These are phyloP conservation scores for Bombus turneri DNA, from an alignment of 1,140 invertebrate genomes.

Conservation along the genomic window DNA sequence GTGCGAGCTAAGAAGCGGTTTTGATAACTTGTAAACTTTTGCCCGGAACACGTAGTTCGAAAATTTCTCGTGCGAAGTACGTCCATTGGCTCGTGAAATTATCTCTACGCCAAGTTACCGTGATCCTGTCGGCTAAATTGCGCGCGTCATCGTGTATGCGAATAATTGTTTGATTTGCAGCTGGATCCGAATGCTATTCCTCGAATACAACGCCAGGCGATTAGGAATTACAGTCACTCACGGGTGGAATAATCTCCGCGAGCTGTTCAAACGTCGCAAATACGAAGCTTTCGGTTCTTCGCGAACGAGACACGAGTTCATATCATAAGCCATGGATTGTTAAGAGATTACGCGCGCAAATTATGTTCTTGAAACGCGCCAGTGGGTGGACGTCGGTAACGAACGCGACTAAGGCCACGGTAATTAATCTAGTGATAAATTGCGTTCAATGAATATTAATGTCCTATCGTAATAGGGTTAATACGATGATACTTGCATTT, in stretches of 20 bases:
- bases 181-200: slow-evolving; percentile 29
- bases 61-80: neutral
- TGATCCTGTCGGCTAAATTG: neutral
- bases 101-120: neutral
- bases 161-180: slow-evolving; percentile 55
- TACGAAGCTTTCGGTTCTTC: neutral
- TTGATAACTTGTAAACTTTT: slow-evolving; percentile 5
- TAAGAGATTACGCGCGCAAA: slow-evolving; percentile 49
- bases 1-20: neutral
- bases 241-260: slow-evolving; percentile 35
- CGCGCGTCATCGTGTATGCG: neutral
- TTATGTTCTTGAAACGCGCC: slow-evolving; percentile 47
- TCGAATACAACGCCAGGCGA: slow-evolving; percentile 5
- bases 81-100: neutral
- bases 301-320: too few species aligned
- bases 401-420: neutral
- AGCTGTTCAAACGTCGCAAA: neutral
- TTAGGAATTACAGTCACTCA: slow-evolving; percentile 44
- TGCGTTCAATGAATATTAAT: slow-evolving; percentile 42
- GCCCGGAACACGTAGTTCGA: neutral
- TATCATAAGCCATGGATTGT: slow-evolving; percentile 22
- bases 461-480: neutral
- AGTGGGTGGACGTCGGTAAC: slow-evolving; percentile 46
- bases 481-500: neutral
- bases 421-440: slow-evolving; percentile 40